These are phyloP conservation scores for Heterodera filipjevi DNA, from an alignment of 2,888 invertebrate genomes.

Conservation along the genomic window DNA sequence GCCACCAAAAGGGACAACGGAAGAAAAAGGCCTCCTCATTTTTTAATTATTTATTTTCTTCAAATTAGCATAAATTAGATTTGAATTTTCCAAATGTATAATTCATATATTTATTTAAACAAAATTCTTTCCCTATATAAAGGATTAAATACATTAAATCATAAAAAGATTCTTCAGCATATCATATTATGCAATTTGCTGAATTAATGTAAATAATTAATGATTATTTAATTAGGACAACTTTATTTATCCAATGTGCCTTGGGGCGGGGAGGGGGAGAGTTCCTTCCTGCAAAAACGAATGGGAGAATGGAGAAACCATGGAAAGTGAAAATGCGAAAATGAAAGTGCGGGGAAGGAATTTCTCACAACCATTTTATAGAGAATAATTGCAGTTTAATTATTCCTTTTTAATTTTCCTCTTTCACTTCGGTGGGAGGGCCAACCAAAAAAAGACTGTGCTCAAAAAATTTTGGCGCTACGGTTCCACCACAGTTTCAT, in stretches of 20 bases:
- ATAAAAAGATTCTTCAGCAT: no score
- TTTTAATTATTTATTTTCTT: no score
- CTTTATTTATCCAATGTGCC: no score
- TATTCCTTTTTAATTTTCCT: not conserved
- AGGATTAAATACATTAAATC: no score
- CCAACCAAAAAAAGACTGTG: not conserved
- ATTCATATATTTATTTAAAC: not conserved
- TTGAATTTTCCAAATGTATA: not conserved
- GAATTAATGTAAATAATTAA: no score
- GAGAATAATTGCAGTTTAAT: not conserved
- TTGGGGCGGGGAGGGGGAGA: no score
- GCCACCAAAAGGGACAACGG: not conserved
- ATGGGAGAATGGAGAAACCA: no score
- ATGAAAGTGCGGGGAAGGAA: not conserved
- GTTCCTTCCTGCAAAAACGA: no score
- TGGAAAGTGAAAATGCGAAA: not conserved
- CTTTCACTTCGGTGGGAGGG: not conserved
- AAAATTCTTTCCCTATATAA: no score
- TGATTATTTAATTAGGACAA: no score
- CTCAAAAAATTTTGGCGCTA: not conserved
- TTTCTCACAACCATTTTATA: not conserved
- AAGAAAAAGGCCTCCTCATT: constrained; percentile 2
- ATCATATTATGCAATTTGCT: no score
- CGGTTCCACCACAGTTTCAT: constrained; percentile 6
- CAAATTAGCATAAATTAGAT: not conserved